phyloP scores from a whole-genome alignment of 2,113 vertebrate species.

The Hassar affinis region DNA sequence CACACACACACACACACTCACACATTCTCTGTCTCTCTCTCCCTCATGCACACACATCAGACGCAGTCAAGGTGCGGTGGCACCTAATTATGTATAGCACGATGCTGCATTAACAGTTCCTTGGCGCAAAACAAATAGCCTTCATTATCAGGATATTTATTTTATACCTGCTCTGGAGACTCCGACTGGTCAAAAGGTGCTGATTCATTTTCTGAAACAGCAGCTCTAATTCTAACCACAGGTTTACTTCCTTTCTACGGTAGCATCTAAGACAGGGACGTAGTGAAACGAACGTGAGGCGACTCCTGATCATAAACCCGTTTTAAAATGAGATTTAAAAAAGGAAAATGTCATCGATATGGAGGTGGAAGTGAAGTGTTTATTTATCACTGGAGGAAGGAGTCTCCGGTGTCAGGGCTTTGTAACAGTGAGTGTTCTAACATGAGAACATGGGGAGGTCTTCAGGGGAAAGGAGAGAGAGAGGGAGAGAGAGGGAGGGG shows the following conservation, averaged over 20 bases:
- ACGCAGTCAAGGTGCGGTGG: not conserved
- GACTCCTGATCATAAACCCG: no score
- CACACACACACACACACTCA: no score
- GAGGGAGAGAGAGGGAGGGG: no score
- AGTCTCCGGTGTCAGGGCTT: not conserved
- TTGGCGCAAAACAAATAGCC: not conserved
- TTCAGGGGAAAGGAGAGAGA: not conserved
- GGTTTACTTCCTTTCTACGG: no score
- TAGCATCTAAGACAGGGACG: no score
- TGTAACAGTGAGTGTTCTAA: not conserved
- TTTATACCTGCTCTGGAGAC: not conserved
- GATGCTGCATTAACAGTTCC: not conserved
- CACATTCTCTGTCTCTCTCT: no score
- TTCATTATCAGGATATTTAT: not conserved
- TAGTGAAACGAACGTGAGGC: no score
- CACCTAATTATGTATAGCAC: not conserved
- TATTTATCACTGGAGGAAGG: not conserved
- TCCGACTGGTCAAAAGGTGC: not conserved
- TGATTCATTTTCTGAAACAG: not conserved
- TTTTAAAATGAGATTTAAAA: not conserved
- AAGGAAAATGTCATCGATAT: not conserved
- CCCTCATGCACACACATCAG: no score
- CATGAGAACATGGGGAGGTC: not conserved
- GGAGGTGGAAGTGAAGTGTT: not conserved
- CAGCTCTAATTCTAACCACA: no score